Evolutionary conservation across 2,888 invertebrate genomes (phyloP).

Genomic region (Xestia ashworthii): DNA sequence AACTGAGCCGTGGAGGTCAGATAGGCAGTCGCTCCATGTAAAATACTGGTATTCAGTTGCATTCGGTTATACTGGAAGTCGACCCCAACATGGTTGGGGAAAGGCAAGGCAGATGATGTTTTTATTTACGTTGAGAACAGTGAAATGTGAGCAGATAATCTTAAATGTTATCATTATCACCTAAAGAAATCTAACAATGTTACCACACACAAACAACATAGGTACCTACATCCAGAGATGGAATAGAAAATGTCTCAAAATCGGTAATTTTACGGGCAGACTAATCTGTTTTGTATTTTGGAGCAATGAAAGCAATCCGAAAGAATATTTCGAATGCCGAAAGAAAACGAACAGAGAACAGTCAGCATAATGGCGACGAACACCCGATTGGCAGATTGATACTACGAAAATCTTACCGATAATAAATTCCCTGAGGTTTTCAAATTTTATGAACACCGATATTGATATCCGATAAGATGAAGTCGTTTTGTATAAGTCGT

Average conservation of each 20-base stretch:
- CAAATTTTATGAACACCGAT: conserved; percentile 49
- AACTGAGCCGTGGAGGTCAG: too few species aligned
- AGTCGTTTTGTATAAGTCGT: conserved; percentile 17
- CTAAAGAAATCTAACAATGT: background rate
- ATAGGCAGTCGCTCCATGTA: too few species aligned
- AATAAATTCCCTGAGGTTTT: conserved; percentile 37
- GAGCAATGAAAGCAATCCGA: conserved; percentile 7
- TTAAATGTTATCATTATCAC: too few species aligned
- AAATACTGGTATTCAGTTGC: too few species aligned
- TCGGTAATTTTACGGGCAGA: background rate
- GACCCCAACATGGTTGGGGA: too few species aligned
- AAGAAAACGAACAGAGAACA: background rate
- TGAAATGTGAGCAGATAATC: background rate
- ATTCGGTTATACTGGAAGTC: too few species aligned
- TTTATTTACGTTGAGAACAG: background rate
- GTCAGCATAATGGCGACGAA: background rate
- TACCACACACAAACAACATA: background rate
- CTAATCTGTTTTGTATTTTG: conserved; percentile 18
- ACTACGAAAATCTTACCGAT: conserved; percentile 31
- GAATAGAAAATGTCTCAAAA: background rate
- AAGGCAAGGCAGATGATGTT: too few species aligned
- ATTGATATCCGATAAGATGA: conserved; percentile 29
- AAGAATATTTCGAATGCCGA: background rate
- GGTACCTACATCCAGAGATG: background rate
- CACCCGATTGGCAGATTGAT: conserved; percentile 16